A percentile compares a stretch with the other conserved stretches of the same genome.
Evolutionary conservation across 2,797 vertebrate species (phyloP).

Genomic region (Enteromius paludinosus): DNA sequence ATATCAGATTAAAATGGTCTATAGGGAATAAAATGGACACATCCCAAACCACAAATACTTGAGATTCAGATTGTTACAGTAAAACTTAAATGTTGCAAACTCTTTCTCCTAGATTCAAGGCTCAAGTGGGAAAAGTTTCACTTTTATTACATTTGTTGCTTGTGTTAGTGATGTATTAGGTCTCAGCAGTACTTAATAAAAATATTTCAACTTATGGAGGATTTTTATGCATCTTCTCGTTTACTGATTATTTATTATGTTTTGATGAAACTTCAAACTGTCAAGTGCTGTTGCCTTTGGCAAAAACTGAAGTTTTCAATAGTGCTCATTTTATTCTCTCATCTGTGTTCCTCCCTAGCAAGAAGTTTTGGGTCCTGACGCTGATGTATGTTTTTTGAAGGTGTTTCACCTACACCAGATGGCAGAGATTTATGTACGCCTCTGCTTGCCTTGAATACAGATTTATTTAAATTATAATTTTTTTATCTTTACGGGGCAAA

Average conservation of each 20-base stretch:
- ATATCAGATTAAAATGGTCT: slow-evolving; percentile 61
- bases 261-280: slow-evolving; percentile 29
- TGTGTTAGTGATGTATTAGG: slow-evolving; percentile 19
- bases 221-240: neutral
- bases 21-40: slow-evolving; percentile 51
- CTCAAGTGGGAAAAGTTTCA: slow-evolving; percentile 50
- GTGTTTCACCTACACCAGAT: slow-evolving; percentile 73
- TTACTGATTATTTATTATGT: slow-evolving; percentile 20
- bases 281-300: slow-evolving; percentile 47
- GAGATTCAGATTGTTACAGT: slow-evolving; percentile 23
- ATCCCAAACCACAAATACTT: slow-evolving; percentile 41
- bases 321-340: slow-evolving; percentile 61
- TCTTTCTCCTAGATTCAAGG: slow-evolving; percentile 23
- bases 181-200: slow-evolving; percentile 27
- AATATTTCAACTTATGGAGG: slow-evolving; percentile 12
- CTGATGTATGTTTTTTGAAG: slow-evolving; percentile 71
- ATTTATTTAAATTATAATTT: slow-evolving; percentile 55
- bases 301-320: slow-evolving; percentile 18
- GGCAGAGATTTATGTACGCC: slow-evolving; percentile 64
- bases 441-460: slow-evolving; percentile 75
- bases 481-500: slow-evolving; percentile 67
- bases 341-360: slow-evolving; percentile 65
- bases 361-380: slow-evolving; percentile 70
- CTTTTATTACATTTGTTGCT: slow-evolving; percentile 55
- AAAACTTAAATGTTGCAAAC: slow-evolving; percentile 39